phyloP scores from a whole-genome alignment of 1,140 invertebrate species.

The Drosophila tani region DNA sequence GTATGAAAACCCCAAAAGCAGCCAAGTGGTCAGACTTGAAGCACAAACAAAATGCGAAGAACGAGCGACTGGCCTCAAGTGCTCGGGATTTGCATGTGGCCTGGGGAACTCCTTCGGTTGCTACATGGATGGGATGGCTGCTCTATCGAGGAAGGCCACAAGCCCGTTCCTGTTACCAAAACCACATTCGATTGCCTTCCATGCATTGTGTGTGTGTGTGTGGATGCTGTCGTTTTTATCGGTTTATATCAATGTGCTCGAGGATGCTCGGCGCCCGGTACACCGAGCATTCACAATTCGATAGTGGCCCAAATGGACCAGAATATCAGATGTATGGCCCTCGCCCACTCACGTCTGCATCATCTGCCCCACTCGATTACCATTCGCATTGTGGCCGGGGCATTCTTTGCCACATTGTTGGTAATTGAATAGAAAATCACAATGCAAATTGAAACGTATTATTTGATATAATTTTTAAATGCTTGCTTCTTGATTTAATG shows the following conservation, averaged over 20 bases:
- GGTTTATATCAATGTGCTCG: slow-evolving; percentile 62
- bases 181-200: slow-evolving; percentile 18
- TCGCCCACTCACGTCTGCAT: slow-evolving; percentile 32
- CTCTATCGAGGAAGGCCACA: not conserved
- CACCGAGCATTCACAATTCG: slow-evolving; percentile 66
- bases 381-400: slow-evolving; percentile 40
- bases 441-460: slow-evolving; percentile 31
- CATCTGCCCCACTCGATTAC: slow-evolving; percentile 58
- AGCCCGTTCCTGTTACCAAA: not conserved
- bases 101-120: slow-evolving; percentile 34
- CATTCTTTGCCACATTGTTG: slow-evolving; percentile 33
- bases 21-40: slow-evolving; percentile 61
- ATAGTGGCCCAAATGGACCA: slow-evolving; percentile 64
- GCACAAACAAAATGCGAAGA: slow-evolving; percentile 37
- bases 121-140: slow-evolving; percentile 43
- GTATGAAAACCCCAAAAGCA: slow-evolving; percentile 23
- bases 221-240: slow-evolving; percentile 68
- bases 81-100: slow-evolving; percentile 69
- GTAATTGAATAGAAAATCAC: slow-evolving; percentile 47
- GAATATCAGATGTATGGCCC: slow-evolving; percentile 45
- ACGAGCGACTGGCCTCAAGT: slow-evolving; percentile 63
- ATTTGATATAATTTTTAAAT: slow-evolving; percentile 21
- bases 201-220: slow-evolving; percentile 2
- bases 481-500: slow-evolving; percentile 5
- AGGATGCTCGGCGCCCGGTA: slow-evolving; percentile 57